These are phyloP conservation scores for Colletes gigas DNA, from an alignment of 1,140 invertebrate genomes.

Conservation along the genomic window DNA sequence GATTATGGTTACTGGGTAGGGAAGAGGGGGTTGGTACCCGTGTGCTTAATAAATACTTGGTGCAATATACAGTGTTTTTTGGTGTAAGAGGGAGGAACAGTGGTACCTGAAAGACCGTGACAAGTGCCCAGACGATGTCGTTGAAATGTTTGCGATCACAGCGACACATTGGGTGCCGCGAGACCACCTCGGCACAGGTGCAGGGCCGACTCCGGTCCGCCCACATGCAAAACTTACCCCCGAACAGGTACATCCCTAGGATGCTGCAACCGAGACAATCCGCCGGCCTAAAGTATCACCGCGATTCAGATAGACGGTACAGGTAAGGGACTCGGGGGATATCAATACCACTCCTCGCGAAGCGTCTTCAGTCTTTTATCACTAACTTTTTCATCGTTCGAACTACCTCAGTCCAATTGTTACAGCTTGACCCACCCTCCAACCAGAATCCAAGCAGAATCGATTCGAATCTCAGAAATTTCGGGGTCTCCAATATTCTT, in stretches of 20 bases:
- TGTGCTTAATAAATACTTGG: slow-evolving; percentile 29
- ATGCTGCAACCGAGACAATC: slow-evolving; percentile 88
- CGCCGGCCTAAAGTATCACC: slow-evolving; percentile 75
- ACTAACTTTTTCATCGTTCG: not conserved
- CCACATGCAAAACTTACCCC: slow-evolving; percentile 99
- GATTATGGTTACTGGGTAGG: not conserved
- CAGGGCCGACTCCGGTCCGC: slow-evolving; percentile 92
- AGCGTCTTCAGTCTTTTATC: slow-evolving; percentile 27
- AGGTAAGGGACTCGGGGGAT: not conserved
- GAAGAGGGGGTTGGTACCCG: not conserved
- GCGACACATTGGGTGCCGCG: slow-evolving; percentile 92
- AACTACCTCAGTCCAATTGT: not conserved
- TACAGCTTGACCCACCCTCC: too few relatives aligned
- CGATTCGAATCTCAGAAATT: too few relatives aligned
- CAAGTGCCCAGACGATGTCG: slow-evolving; percentile 97
- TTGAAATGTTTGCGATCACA: slow-evolving; percentile 99
- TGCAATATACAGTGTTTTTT: slow-evolving; percentile 21
- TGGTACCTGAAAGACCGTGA: slow-evolving; percentile 97
- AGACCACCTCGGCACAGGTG: slow-evolving; percentile 94
- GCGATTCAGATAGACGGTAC: slow-evolving; percentile 40
- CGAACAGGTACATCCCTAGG: slow-evolving; percentile 99
- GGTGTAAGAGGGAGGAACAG: slow-evolving; percentile 62
- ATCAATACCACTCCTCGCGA: not conserved
- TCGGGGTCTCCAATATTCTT: too few relatives aligned
- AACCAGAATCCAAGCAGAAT: too few relatives aligned